Percentiles rank a stretch among this genome's conserved stretches.
Evolutionary conservation across 2,797 vertebrate genomes (phyloP).

Genomic region (Botia almorhae): DNA sequence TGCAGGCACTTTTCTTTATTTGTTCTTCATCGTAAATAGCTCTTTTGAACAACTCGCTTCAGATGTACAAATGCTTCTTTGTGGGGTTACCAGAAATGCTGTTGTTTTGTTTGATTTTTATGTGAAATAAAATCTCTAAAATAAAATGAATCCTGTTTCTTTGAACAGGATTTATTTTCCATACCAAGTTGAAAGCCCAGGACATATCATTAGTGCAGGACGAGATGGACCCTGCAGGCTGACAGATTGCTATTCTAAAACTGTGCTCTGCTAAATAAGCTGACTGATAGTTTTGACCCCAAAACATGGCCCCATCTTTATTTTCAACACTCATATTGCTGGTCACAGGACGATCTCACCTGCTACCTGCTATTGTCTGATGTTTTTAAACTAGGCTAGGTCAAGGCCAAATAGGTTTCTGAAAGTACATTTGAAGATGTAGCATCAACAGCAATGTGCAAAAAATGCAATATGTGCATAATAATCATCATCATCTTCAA

Average conservation of each 20-base stretch:
- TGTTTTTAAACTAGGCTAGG: conserved; percentile 21
- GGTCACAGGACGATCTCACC: conserved; percentile 24
- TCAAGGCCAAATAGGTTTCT: conserved; percentile 13
- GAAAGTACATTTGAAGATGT: conserved; percentile 9
- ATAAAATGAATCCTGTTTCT: not conserved
- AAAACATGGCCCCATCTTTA: conserved; percentile 33
- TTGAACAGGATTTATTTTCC: conserved; percentile 17
- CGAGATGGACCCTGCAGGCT: not conserved
- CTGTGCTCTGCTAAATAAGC: not conserved
- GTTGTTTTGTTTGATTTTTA: not conserved
- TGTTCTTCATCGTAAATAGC: not conserved
- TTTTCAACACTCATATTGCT: conserved; percentile 15
- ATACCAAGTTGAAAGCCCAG: not conserved
- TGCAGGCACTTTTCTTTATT: not conserved
- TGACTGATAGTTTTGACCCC: conserved; percentile 25
- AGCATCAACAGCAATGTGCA: not conserved
- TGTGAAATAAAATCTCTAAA: not conserved
- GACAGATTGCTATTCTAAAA: conserved; percentile 18
- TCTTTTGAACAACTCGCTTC: not conserved
- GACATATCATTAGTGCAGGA: conserved; percentile 1
- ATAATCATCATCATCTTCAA: too few relatives aligned
- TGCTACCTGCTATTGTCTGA: conserved; percentile 10
- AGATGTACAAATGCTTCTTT: not conserved
- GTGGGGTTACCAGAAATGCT: not conserved
- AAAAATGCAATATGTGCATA: too few relatives aligned